Base-by-base conservation (phyloP, 2,888 invertebrate species). In the Spatulosminthurus flaviceps region DNA sequence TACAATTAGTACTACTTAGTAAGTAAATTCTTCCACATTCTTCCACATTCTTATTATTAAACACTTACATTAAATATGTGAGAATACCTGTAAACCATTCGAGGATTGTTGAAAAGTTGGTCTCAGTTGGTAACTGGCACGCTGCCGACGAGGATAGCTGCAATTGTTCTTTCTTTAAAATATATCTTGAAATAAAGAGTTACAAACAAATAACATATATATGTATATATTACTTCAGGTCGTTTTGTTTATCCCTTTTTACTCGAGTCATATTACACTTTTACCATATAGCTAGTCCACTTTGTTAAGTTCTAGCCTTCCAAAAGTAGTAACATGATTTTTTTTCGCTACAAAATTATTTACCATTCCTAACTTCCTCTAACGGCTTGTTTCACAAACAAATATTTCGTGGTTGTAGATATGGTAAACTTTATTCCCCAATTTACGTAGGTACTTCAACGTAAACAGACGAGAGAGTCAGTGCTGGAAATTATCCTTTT, bases 71-170 rank as follows among this genome's bases (percentile, higher is more conserved):
- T n/a, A n/a, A n/a, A n/a, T 41, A 13, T 9, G 7, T 41, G 41
- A 41, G 41, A 13, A 13, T 7, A 41, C 7, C 7, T 13, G 13
- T 41, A 41, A 7, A n/a, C n/a, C n/a, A n/a, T 41, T 13, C 13
- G 7, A 41, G 7, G 16, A 13, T 51, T 51, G 51, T 51, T 11
- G 19, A 11, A 13, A 51, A 51, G 51, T 51, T 9, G 51, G 5
- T 11, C n/a, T 51, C 51, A 51, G 51, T 51, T 51, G 51, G 51
- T 51, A 51, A 51, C 51, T 51, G 51, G 51, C 51, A 51, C 16
- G 51, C 51, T 51, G 51, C 51, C 51, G 51, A 51, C 51, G 51
- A 51, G 51, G 51, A 51, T 19, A 51, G 51, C 51, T 51, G 5
- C 51, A 19, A 2, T 51, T 19, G n/a, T 51, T 51, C 51, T 2